A percentile compares a stretch with the other conserved stretches of the same genome.
phyloP scores from a whole-genome alignment of 1,140 invertebrate genomes.

The Neotoxoptera formosana region DNA sequence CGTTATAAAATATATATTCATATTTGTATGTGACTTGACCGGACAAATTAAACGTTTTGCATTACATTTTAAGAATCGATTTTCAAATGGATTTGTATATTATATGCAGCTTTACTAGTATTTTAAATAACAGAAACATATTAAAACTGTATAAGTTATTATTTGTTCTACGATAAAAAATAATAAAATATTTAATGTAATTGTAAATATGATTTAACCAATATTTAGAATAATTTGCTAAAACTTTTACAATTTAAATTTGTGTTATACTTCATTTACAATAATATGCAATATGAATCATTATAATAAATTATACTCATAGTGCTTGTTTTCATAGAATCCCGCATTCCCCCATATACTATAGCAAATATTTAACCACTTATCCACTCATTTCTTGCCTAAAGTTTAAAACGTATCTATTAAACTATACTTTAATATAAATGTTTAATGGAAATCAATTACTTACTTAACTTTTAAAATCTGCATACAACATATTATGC shows the following conservation, averaged over 20 bases:
- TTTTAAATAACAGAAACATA: background rate
- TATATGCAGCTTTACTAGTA: background rate
- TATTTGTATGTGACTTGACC: background rate
- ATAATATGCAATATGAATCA: background rate
- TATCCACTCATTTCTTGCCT: background rate
- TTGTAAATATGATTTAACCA: background rate
- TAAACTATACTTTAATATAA: background rate
- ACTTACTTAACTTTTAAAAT: background rate
- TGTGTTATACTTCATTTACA: background rate
- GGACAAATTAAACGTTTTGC: background rate
- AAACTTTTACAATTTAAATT: background rate
- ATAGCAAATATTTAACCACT: background rate
- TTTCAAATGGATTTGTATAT: background rate
- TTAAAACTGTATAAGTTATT: background rate
- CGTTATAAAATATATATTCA: background rate
- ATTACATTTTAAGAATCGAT: background rate
- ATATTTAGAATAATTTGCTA: background rate
- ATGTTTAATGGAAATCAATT: background rate
- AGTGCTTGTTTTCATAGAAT: background rate
- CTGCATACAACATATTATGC: background rate
- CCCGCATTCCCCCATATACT: background rate
- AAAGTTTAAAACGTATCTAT: background rate
- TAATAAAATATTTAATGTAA: background rate
- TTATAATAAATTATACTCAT: background rate
- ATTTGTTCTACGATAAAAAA: background rate